Evolutionary conservation across 92 coral and sea anemone genomes (phyloP).

Genomic region (Ricordea florida): DNA sequence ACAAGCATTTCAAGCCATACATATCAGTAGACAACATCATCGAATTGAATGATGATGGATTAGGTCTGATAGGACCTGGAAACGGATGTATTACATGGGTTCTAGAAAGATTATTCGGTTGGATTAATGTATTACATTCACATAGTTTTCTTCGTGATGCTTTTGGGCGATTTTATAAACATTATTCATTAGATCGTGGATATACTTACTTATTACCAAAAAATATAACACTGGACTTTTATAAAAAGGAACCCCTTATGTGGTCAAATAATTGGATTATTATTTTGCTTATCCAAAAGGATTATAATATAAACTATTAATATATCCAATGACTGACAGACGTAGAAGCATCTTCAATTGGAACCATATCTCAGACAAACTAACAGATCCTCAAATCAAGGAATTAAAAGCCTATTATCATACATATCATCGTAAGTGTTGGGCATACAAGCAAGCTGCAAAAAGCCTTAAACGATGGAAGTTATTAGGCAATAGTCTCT

Average conservation of each 20-base stretch:
- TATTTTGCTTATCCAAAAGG: too few species aligned
- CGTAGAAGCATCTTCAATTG: too few species aligned
- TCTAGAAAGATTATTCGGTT: too few species aligned
- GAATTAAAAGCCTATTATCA: constrained; percentile 10
- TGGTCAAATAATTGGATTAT: too few species aligned
- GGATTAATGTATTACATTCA: neutral
- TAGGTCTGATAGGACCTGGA: neutral
- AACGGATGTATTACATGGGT: too few species aligned
- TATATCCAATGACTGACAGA: too few species aligned
- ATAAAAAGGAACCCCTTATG: neutral
- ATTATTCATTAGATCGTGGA: neutral
- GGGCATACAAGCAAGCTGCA: neutral
- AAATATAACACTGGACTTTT: neutral
- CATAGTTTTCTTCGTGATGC: neutral
- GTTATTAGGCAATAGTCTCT: neutral
- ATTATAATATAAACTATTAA: too few species aligned
- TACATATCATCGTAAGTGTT: neutral
- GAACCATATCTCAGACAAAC: neutral
- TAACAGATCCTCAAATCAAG: neutral
- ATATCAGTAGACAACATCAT: neutral
- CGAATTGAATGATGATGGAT: neutral
- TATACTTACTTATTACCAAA: neutral
- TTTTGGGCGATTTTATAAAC: neutral
- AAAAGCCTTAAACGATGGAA: neutral
- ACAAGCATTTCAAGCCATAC: neutral